Evolutionary conservation across 30 jellyfish, hydroid and myxozoan genomes (phyloP).

Genomic region (Aurelia aurita complex sp. Pacific): DNA sequence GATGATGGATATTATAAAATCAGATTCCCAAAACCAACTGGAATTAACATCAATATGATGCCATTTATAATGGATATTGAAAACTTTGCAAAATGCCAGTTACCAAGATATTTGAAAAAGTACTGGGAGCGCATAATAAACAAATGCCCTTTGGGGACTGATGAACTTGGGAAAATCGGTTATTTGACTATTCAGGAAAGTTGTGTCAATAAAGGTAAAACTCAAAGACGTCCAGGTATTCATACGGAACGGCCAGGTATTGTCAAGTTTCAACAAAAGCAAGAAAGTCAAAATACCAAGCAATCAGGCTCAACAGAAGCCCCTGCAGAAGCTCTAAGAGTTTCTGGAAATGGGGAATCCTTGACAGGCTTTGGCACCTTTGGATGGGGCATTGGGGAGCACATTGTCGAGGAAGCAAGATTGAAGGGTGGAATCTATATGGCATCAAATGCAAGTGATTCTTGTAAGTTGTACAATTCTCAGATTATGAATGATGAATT

Average conservation of each 20-base stretch:
- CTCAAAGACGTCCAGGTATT: constrained; percentile 70
- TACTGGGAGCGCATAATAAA: constrained; percentile 7
- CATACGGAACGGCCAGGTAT: constrained; percentile 66
- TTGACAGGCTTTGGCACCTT: neutral
- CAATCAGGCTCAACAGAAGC: neutral
- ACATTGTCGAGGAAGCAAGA: neutral
- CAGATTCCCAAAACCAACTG: constrained; percentile 43
- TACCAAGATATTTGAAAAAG: constrained; percentile 26
- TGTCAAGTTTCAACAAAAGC: neutral
- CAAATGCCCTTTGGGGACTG: neutral
- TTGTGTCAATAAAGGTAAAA: constrained; percentile 20
- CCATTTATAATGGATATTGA: constrained; percentile 23
- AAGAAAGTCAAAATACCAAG: neutral
- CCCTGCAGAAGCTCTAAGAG: neutral
- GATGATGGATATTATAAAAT: neutral
- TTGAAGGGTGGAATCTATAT: constrained; percentile 59
- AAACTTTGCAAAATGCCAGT: constrained; percentile 2
- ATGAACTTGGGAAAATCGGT: constrained; percentile 31
- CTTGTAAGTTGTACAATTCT: constrained; percentile 67
- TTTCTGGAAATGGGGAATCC: neutral
- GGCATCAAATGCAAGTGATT: constrained; percentile 59
- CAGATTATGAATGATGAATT: constrained; percentile 24
- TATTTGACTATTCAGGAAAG: constrained; percentile 65
- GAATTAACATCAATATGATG: constrained; percentile 64
- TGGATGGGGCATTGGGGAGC: constrained; percentile 57